These are phyloP conservation scores for Silvanus unidentatus DNA, from an alignment of 2,888 invertebrate species.

Conservation along the genomic window DNA sequence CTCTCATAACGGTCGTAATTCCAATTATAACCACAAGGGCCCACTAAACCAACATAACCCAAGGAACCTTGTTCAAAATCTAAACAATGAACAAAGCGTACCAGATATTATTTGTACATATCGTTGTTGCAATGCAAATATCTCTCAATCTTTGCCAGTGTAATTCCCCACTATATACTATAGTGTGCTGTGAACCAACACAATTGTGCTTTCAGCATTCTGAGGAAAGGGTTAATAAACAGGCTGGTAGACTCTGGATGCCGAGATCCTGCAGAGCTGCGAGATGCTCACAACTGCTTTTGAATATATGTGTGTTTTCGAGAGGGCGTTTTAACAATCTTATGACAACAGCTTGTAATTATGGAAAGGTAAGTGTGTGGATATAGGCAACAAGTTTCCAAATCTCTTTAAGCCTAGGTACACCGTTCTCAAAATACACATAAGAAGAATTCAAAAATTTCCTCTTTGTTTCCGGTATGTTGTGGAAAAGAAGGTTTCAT, in stretches of 20 bases:
- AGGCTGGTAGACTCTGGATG: conserved; percentile 5
- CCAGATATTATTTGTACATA: conserved; percentile 22
- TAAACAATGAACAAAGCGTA: conserved; percentile 25
- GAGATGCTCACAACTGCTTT: no score
- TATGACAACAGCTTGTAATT: conserved; percentile 35
- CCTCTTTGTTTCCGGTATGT: no score
- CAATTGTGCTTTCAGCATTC: conserved; percentile 11
- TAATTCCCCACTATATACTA: conserved; percentile 3
- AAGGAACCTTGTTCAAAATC: conserved; percentile 23
- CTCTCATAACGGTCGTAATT: conserved; percentile 27
- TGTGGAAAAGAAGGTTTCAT: no score
- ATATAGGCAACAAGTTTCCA: no score
- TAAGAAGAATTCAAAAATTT: no score
- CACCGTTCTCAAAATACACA: no score
- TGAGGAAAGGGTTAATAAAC: conserved; percentile 13
- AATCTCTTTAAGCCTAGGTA: no score
- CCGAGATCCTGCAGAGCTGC: background rate
- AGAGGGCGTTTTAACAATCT: conserved; percentile 32
- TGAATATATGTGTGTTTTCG: background rate
- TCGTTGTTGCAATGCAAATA: conserved; percentile 29
- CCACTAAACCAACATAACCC: conserved; percentile 29
- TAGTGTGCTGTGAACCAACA: conserved; percentile 11
- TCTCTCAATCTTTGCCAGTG: conserved; percentile 21
- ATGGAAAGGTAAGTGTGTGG: conserved; percentile 16
- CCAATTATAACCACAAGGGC: conserved; percentile 28